Evolutionary conservation across 1,140 invertebrate genomes (phyloP).

Genomic region (Meloidogyne floridensis): DNA sequence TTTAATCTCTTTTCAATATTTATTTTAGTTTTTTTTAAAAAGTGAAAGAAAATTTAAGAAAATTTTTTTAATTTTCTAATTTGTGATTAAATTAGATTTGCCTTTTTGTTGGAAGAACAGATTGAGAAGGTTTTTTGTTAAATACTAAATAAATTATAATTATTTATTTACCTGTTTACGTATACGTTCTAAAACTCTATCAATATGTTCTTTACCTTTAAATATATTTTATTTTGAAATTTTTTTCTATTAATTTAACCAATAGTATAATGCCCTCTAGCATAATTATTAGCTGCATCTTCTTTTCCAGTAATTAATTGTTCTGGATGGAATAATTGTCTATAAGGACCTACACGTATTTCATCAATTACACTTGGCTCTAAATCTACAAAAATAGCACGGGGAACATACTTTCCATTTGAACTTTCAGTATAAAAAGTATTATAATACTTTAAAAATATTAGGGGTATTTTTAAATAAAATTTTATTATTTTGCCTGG

Average conservation of each 20-base stretch:
- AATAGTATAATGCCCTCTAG: slow-evolving; percentile 80
- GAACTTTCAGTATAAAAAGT: slow-evolving; percentile 71
- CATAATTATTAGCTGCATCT: slow-evolving; percentile 69
- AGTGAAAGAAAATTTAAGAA: too few relatives aligned
- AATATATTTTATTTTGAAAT: not conserved
- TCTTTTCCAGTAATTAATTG: slow-evolving; percentile 66
- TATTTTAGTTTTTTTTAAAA: not conserved
- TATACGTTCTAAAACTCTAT: slow-evolving; percentile 63
- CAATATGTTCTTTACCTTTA: slow-evolving; percentile 74
- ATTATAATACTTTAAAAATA: slow-evolving; percentile 66
- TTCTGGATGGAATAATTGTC: slow-evolving; percentile 67
- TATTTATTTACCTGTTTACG: slow-evolving; percentile 31
- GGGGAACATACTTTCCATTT: slow-evolving; percentile 43
- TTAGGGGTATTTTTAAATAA: not conserved
- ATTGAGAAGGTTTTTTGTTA: too few relatives aligned
- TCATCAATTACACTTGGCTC: slow-evolving; percentile 79
- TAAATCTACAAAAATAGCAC: slow-evolving; percentile 65
- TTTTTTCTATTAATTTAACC: slow-evolving; percentile 8
- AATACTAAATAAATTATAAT: not conserved
- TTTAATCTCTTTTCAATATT: not conserved
- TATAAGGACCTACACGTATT: slow-evolving; percentile 39
- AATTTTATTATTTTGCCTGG: slow-evolving; percentile 16
- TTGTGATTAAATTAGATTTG: too few relatives aligned
- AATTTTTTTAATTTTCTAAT: too few relatives aligned
- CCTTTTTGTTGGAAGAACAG: too few relatives aligned